Percentiles rank a stretch among this genome's conserved stretches.
phyloP scores from a whole-genome alignment of 2,888 invertebrate species.

The Labia minor region DNA sequence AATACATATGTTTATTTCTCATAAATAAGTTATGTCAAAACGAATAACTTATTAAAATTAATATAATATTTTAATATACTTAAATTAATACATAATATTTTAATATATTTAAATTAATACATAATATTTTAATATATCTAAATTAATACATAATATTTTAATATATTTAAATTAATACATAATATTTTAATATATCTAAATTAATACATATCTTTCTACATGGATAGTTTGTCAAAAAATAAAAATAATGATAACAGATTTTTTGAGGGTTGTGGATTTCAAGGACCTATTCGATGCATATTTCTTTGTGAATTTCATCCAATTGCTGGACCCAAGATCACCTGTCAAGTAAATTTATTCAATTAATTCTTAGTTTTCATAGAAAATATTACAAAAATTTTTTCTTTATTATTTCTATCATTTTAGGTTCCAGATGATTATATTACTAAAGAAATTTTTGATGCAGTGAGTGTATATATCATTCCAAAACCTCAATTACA shows the following conservation, averaged over 20 bases:
- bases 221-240: not conserved
- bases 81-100: too few species aligned
- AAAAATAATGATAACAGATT: slow-evolving; percentile 18
- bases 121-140: too few species aligned
- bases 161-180: too few species aligned
- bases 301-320: slow-evolving; percentile 42
- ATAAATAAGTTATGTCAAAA: too few species aligned
- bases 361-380: not conserved
- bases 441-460: slow-evolving; percentile 86
- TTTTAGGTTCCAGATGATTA: slow-evolving; percentile 71
- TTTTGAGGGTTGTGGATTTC: slow-evolving; percentile 26
- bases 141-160: too few species aligned
- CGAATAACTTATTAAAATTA: too few species aligned
- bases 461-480: slow-evolving; percentile 85
- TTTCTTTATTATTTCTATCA: not conserved
- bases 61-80: too few species aligned
- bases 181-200: too few species aligned
- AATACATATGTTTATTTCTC: too few species aligned
- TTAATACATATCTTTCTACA: not conserved
- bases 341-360: slow-evolving; percentile 47
- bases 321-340: slow-evolving; percentile 70
- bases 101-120: too few species aligned
- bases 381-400: not conserved
- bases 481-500: slow-evolving; percentile 90
- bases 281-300: slow-evolving; percentile 26